Base-by-base conservation (phyloP, 1,140 invertebrate species). In the Trichonephila inaurata region DNA sequence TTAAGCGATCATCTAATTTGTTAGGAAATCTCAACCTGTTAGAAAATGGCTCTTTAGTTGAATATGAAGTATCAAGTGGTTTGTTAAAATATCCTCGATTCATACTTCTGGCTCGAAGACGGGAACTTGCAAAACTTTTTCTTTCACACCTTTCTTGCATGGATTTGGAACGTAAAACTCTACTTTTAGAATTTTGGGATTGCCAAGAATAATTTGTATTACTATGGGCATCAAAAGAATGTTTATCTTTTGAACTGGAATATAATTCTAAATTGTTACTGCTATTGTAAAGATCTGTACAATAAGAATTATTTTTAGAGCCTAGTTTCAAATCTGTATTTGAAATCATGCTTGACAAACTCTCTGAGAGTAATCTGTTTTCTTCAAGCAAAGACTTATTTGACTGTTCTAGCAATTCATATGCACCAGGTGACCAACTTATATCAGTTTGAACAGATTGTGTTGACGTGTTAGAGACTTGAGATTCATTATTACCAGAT, bases 401-500 rank as follows among this genome's bases (percentile, higher is more conserved):
- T 12, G 64, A 7, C 16, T 64, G 4, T 62, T 93, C 51, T 16
- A 88, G 6, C 14, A 62, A 40, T 44, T 77, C 24, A n/a, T 62
- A 33, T 18, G 18, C 44, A n/a, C 81, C 58, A n/a, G 10, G 5
- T 24, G 85, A 61, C 66, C 66, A 88, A 28, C 24, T 88, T 12
- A 62, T 24, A 81, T 93, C 85, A 51, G 92, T 88, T 87, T 92
- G 91, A 60, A 69, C 44, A 14, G 90, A 92, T 28, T 85, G 61
- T 40, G 40, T 85, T 16, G 77, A 24, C 7, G 90, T 92, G 66
- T 10, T n/a, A 82, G 24, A 8, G 8, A 58, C 82, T n/a, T 83
- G 10, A n/a, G 82, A 58, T n/a, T 60, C 28, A 24, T 12, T 72
- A 14, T 60, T 89, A 14, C 16, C 10, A 44, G 44, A 3, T 51